Evolutionary conservation across 37 sponge, comb jelly and placozoan species (phyloP).

Genomic region (Axinella damicornis): DNA sequence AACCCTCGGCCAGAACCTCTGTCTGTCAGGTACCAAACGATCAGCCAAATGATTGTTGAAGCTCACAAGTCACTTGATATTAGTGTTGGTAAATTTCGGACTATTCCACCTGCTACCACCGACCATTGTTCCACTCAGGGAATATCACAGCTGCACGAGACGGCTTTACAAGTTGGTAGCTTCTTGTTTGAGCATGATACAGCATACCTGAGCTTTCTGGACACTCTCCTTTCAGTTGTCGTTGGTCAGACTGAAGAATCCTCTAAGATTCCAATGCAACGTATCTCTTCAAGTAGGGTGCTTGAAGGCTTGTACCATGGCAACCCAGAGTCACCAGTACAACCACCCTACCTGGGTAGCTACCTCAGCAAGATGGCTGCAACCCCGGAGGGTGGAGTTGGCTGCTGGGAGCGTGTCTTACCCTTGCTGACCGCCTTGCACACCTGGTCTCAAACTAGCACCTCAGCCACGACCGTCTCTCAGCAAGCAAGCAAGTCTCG

Average conservation of each 20-base stretch:
- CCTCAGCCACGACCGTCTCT: too few species aligned
- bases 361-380: neutral
- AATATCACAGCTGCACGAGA: neutral
- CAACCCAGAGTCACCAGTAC: neutral
- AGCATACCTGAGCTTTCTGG: conserved; percentile 39
- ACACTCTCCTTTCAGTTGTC: conserved; percentile 39
- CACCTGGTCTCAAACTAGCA: conserved; percentile 2
- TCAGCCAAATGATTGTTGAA: conserved; percentile 8
- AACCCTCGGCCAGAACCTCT: conserved; percentile 39
- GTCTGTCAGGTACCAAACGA: conserved; percentile 33
- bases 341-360: conserved; percentile 4
- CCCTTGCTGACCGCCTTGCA: conserved; percentile 11
- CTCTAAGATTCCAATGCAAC: too few species aligned
- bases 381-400: too few species aligned
- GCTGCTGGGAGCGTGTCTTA: conserved; percentile 17
- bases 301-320: neutral
- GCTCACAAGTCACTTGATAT: neutral
- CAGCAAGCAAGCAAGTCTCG: too few species aligned
- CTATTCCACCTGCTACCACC: neutral
- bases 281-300: neutral
- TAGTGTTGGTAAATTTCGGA: neutral
- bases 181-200: conserved; percentile 52
- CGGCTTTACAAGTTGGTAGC: conserved; percentile 6
- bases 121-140: neutral
- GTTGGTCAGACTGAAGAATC: neutral